Percentiles rank a stretch among this genome's conserved stretches.
phyloP scores from a whole-genome alignment of 2,888 invertebrate species.

The Mesorhabditis spiculigera region DNA sequence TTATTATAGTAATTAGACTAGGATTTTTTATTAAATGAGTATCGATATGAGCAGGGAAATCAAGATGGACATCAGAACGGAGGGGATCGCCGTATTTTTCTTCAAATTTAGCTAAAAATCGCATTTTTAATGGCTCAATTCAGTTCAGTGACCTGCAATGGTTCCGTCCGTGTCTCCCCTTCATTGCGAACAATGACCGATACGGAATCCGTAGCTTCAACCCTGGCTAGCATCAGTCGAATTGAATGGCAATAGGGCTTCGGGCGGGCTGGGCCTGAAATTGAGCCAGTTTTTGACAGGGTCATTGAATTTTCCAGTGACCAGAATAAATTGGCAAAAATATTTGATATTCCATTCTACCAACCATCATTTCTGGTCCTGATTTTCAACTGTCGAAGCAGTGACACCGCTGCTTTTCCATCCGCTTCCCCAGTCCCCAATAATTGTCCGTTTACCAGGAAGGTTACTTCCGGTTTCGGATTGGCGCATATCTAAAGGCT shows the following conservation, averaged over 20 bases:
- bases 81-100: no score
- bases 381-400: background rate
- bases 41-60: no score
- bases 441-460: background rate
- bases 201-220: background rate
- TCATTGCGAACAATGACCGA: background rate
- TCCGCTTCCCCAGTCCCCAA: background rate
- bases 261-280: conserved; percentile 5
- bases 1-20: no score
- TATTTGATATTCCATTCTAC: no score
- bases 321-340: no score
- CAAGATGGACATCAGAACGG: no score
- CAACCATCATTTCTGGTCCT: background rate
- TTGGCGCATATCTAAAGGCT: background rate
- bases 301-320: background rate
- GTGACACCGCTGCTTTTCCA: background rate
- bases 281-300: background rate
- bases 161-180: background rate
- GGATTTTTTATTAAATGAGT: no score
- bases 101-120: no score
- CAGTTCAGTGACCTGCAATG: background rate
- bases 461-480: background rate
- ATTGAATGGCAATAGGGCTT: background rate
- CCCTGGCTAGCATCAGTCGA: background rate
- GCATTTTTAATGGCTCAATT: no score